A percentile compares a stretch with the other conserved stretches of the same genome.
Conservation (phyloP, 2,113 vertebrate species). For the Coturnix japonica region DNA sequence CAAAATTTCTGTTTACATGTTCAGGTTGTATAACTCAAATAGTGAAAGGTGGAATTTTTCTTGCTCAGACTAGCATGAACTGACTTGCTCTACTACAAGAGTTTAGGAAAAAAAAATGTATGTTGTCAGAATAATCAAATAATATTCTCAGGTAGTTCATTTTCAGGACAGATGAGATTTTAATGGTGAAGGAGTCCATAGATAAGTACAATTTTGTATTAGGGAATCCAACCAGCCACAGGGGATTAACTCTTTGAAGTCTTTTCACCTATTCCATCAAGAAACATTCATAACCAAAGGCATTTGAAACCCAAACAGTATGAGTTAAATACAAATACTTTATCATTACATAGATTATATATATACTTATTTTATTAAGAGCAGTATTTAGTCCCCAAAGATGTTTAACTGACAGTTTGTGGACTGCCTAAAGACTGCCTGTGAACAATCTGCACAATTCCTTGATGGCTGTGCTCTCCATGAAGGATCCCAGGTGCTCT, state of each 20-base stretch:
- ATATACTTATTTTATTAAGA: neutral
- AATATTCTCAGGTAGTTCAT: neutral
- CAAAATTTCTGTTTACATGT: neutral
- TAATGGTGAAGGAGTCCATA: neutral
- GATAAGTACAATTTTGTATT: neutral
- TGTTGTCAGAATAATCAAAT: neutral
- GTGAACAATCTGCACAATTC: fast-evolving
- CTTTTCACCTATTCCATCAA: neutral
- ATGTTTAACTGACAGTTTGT: neutral
- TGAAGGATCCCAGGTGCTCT: neutral
- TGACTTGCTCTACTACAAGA: neutral
- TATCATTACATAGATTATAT: neutral
- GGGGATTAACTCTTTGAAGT: neutral
- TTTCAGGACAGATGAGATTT: neutral
- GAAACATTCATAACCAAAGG: neutral
- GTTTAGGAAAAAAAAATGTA: neutral
- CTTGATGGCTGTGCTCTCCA: neutral
- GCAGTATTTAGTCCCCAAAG: neutral
- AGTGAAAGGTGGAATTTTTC: neutral
- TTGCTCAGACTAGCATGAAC: neutral
- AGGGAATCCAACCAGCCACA: neutral
- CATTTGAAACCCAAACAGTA: neutral
- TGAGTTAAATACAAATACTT: neutral
- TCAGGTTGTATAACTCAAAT: neutral
- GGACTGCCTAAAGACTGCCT: neutral